Evolutionary conservation across 2,888 invertebrate genomes (phyloP), one percentile per base, ranked within the genome.

Genomic region (Tipula unca): DNA sequence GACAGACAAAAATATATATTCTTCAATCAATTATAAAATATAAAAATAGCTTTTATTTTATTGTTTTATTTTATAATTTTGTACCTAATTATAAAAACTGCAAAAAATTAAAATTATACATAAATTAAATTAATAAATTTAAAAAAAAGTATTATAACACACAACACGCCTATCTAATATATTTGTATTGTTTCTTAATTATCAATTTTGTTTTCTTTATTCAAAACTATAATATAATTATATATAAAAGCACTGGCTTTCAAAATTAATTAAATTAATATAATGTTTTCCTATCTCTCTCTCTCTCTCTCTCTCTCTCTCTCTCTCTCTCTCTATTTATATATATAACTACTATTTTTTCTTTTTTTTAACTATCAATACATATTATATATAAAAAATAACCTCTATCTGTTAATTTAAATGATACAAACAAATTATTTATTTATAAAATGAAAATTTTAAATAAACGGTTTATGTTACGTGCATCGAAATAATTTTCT

Each of bases 1-100:
- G 69, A 69, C 69, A 69, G 69, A 69, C 69, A 69, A 69, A 69
- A 20, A 69, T 69, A 69, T 69, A n/a, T 69, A 69, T 69, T 69
- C 69, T 69, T 69, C 69, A 69, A 25, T 25, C 20, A 25, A 69
- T 39, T 54, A 54, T 17, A 8, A 17, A 54, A 6, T 17, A 54
- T 54, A 54, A 54, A 54, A 69, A 69, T 69, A 25, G 69, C 69
- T 69, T n/a, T n/a, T 69, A 25, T 69, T 69, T 69, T 13, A 69
- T 2, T n/a, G 17, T 17, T 48, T 48, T 8, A 25, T 69, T 69
- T 69, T 69, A 25, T 69, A 69, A 25, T 69, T 69, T 69, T 69
- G 25, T 69, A 48, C 4, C 5, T 48, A 69, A 39, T 39, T 48
- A 48, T 39, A 10, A 13, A 48, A 48, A 48, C n/a, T 48, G 48